These are phyloP conservation scores for Argyra leucocephala DNA, from an alignment of 2,888 invertebrate species.

Conservation along the genomic window DNA sequence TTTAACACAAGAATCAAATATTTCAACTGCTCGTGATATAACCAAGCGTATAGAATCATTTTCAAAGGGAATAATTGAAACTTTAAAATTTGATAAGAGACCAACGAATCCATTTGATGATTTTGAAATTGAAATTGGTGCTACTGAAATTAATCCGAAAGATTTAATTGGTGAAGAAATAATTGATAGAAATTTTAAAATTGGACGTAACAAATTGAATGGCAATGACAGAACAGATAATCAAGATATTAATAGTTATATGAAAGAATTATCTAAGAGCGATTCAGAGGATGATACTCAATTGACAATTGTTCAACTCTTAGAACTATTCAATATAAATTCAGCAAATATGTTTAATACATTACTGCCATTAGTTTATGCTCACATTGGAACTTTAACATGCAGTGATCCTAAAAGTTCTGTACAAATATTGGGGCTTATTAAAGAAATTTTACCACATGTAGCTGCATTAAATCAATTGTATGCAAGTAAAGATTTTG, in stretches of 20 bases:
- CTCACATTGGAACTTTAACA: constrained; percentile 69
- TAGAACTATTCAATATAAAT: constrained; percentile 41
- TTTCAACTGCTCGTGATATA: constrained; percentile 40
- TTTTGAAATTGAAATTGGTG: constrained; percentile 42
- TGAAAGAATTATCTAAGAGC: constrained; percentile 32
- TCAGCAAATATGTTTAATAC: constrained; percentile 55
- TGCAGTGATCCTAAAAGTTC: constrained; percentile 74
- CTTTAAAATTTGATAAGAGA: constrained; percentile 42
- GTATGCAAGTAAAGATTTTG: constrained; percentile 35
- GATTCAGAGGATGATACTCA: constrained; percentile 38
- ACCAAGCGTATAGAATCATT: constrained; percentile 44
- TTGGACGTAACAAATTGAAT: constrained; percentile 37
- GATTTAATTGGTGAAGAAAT: constrained; percentile 38
- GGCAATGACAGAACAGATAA: constrained; percentile 40
- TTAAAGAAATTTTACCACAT: constrained; percentile 81
- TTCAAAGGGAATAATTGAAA: constrained; percentile 44
- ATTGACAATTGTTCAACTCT: constrained; percentile 35
- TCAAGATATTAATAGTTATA: constrained; percentile 19
- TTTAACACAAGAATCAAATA: constrained; percentile 36
- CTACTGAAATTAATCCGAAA: constrained; percentile 40
- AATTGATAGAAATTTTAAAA: constrained; percentile 37
- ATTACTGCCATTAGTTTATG: constrained; percentile 72
- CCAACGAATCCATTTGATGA: constrained; percentile 44
- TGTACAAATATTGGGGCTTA: constrained; percentile 73
- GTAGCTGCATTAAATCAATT: constrained; percentile 76